Base-by-base conservation (phyloP, 2,888 invertebrate species). In the Andrena dorsata region DNA sequence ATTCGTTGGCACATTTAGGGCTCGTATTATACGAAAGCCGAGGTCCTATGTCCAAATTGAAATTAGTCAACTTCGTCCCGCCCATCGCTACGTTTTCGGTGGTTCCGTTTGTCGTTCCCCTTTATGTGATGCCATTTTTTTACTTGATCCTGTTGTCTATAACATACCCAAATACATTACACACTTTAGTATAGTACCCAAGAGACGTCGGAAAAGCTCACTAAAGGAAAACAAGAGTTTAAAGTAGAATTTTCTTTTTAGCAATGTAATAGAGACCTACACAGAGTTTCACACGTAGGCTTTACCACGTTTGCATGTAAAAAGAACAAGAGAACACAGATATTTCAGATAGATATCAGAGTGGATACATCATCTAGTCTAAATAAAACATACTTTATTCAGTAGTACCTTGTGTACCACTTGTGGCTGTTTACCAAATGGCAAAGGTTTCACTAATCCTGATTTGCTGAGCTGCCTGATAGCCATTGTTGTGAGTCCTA, bases 401-500 rank as follows among this genome's bases (percentile, higher is more conserved):
- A 32, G 7, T 63, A 71, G 32, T 73, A 83, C 73, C 71, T 80
- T 87, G 56, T 63, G 73, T 49, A 83, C 61, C 35, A 72, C 65
- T 49, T 35, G 56, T 32, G 71, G 2, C 26, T 75, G 56, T 78
- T 76, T 80, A 70, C 68, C 73, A 58, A 80, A 85, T 41, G 82
- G 65, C 0, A 81, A 69, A 70, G 87, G 66, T 80, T 91, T 91
- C 30, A 90, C 97, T 93, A 97, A 96, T 68, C 98, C 98, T 92
- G 96, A 95, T 89, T 96, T 95, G 88, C 96, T 96, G 86, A 99
- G 95, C 91, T 96, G 97, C 90, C 96, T 97, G 77, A 98, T 98
- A 7, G 97, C 96, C 92, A 97, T 94, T 23, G 98, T 98, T 26
- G 98, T 98, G 63, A 98, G 97, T 88, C 97, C 97, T 97, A 80